Evolutionary conservation across 1,140 invertebrate genomes (phyloP).

Genomic region (Cylas formicarius): DNA sequence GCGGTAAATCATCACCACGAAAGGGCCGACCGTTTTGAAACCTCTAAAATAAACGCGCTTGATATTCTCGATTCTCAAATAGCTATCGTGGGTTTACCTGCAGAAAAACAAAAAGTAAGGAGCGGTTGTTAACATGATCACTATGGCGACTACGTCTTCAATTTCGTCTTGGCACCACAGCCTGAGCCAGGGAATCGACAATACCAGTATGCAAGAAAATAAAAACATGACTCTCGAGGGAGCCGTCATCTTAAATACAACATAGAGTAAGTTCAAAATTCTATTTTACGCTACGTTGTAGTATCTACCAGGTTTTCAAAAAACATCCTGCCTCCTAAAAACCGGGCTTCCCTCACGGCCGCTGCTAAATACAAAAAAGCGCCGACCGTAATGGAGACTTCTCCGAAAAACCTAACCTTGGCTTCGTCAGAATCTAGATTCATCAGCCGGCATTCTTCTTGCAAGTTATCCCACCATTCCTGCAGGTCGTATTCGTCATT

Average conservation of each 20-base stretch:
- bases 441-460: conserved; percentile 63
- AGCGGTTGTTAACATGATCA: conserved; percentile 92
- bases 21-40: conserved; percentile 95
- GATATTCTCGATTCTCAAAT: too few species aligned
- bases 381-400: conserved; percentile 65
- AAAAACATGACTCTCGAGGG: conserved; percentile 89
- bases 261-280: not conserved
- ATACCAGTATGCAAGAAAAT: conserved; percentile 80
- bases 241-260: conserved; percentile 64
- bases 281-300: not conserved
- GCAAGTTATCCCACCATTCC: conserved; percentile 62
- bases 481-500: conserved; percentile 46
- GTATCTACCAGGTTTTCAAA: conserved; percentile 74
- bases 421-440: conserved; percentile 49
- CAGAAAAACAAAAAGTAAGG: conserved; percentile 99
- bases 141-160: conserved; percentile 85
- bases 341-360: conserved; percentile 71
- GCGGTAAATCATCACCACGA: conserved; percentile 98
- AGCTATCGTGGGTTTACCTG: conserved; percentile 66
- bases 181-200: conserved; percentile 73
- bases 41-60: conserved; percentile 62
- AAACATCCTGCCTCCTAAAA: conserved; percentile 82
- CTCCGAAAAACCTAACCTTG: conserved; percentile 59
- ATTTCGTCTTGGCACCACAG: conserved; percentile 74
- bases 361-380: conserved; percentile 74